Evolutionary conservation across 2,797 vertebrate genomes (phyloP), one percentile per base, ranked within the genome.

Genomic region (Borostomias antarcticus): DNA sequence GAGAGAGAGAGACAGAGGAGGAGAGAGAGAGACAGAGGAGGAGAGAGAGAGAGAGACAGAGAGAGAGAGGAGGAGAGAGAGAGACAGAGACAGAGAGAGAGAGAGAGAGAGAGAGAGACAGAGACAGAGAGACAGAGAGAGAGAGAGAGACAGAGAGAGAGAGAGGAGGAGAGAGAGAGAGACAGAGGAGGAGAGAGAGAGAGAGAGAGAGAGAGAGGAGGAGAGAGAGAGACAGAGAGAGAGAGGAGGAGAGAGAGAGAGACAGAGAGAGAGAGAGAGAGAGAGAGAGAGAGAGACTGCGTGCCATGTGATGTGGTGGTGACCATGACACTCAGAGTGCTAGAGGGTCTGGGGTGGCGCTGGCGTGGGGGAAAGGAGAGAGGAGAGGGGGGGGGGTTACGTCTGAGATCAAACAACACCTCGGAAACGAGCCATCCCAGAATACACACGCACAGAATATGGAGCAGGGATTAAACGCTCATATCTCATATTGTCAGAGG

Each of bases 401-500:
- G n/a, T n/a, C n/a, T n/a, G n/a, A n/a, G n/a, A n/a, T n/a, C n/a
- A n/a, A n/a, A n/a, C n/a, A n/a, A n/a, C n/a, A n/a, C n/a, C n/a
- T n/a, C n/a, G n/a, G n/a, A n/a, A n/a, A n/a, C n/a, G n/a, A n/a
- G n/a, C n/a, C n/a, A n/a, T n/a, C n/a, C n/a, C n/a, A n/a, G n/a
- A n/a, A n/a, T n/a, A n/a, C n/a, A n/a, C n/a, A 23, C 47, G 19
- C 47, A 50, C 21, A 21, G 47, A 23, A 50, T 50, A 50, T 50
- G 19, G 19, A 50, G 47, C 19, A 50, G 47, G n/a, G 47, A 50
- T 25, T 50, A 50, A n/a, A 19, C 8, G 19, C 7, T 23, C 19
- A 50, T 25, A 48, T 50, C 47, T 50, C 47, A 52, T 26, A 52
- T 52, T 52, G 50, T 52, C 50, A 52, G n/a, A 52, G 50, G 50